phyloP scores from a whole-genome alignment of 2,113 vertebrate genomes.

The Bos indicus region DNA sequence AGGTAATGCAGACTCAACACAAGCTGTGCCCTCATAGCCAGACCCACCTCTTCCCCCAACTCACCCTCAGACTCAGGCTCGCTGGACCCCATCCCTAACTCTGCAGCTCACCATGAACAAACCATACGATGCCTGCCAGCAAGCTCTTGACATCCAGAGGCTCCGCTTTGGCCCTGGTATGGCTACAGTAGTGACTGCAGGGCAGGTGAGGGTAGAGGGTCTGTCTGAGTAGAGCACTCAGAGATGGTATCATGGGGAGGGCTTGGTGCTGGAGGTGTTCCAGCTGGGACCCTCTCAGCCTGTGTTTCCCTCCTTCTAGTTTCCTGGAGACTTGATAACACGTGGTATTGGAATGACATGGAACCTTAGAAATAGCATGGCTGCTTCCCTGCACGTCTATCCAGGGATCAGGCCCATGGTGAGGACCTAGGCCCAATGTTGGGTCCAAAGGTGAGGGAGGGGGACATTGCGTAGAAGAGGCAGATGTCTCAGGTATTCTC shows the following conservation, averaged over 20 bases:
- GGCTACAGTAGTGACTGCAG: neutral
- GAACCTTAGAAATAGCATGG: slow-evolving; percentile 72
- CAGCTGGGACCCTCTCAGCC: neutral
- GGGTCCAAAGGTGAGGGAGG: neutral
- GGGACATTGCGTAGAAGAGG: neutral
- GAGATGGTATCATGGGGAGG: neutral
- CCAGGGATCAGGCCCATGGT: slow-evolving; percentile 85
- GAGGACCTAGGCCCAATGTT: neutral
- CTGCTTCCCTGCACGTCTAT: slow-evolving; percentile 82
- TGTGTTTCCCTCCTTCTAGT: neutral
- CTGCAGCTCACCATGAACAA: slow-evolving; percentile 83
- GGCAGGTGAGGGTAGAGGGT: neutral
- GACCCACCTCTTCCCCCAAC: neutral
- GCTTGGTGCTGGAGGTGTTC: neutral
- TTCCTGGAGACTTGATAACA: slow-evolving; percentile 76
- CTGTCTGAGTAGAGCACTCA: neutral
- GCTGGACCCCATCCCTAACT: neutral
- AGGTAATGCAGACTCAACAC: neutral
- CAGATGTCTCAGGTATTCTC: neutral
- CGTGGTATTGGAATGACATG: slow-evolving; percentile 79
- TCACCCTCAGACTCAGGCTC: neutral
- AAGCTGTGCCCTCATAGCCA: neutral
- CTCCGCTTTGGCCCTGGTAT: slow-evolving; percentile 73
- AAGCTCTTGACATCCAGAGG: slow-evolving; percentile 57
- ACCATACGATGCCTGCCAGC: slow-evolving; percentile 82